phyloP scores from a whole-genome alignment of 1,140 invertebrate genomes.

The Acyrthosiphon pisum region DNA sequence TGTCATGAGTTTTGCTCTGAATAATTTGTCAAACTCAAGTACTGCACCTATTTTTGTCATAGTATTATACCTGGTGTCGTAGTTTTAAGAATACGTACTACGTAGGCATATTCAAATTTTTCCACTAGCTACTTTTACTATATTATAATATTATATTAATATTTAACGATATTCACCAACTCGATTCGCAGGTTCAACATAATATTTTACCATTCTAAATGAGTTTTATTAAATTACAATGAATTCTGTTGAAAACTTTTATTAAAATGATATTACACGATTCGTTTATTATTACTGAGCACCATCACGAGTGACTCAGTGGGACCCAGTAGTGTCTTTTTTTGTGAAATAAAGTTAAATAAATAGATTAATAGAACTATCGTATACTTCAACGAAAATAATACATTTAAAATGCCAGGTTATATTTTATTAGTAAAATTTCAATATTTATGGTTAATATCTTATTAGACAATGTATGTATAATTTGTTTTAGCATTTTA shows the following conservation, averaged over 20 bases:
- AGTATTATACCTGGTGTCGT: constrained; percentile 2
- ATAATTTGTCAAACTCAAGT: constrained; percentile 29
- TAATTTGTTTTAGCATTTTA: background rate
- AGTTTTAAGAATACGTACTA: constrained; percentile 33
- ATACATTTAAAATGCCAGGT: background rate
- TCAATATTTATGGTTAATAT: too few relatives aligned
- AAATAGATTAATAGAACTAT: background rate
- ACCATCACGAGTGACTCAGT: background rate
- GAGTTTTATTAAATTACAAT: background rate
- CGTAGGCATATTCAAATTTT: constrained; percentile 37
- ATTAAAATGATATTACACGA: background rate
- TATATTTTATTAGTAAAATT: background rate
- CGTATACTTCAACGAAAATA: background rate
- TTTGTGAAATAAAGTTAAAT: background rate
- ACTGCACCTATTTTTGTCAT: constrained; percentile 39
- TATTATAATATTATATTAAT: background rate
- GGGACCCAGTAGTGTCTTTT: background rate
- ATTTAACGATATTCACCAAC: background rate
- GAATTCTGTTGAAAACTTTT: background rate
- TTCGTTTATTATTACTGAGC: background rate
- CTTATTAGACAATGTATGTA: too few relatives aligned
- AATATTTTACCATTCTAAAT: background rate
- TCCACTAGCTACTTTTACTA: background rate
- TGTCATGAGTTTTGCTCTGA: constrained; percentile 7
- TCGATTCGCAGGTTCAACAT: background rate